Percentiles rank a stretch among this genome's conserved stretches.
Evolutionary conservation across 1,140 invertebrate genomes (phyloP).

Genomic region (Sesamia nonagrioides): DNA sequence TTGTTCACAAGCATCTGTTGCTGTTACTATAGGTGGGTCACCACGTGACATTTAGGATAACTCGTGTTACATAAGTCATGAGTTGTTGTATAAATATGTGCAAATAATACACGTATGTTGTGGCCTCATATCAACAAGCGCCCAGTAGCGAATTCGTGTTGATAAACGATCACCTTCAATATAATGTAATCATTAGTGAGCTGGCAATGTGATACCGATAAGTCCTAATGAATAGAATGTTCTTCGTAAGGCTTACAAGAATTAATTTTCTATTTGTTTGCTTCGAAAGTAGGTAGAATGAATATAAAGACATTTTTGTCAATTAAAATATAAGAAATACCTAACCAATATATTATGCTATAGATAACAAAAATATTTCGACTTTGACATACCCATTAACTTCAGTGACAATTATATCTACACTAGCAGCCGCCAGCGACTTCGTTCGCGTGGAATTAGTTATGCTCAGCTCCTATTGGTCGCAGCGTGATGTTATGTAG

Average conservation of each 20-base stretch:
- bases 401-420: no score
- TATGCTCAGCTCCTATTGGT: no score
- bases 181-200: conserved; percentile 20
- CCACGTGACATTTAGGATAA: conserved; percentile 3
- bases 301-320: no score
- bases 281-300: no score
- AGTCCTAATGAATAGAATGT: background rate
- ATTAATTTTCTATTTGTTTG: background rate
- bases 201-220: conserved; percentile 13
- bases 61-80: conserved; percentile 31
- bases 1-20: background rate
- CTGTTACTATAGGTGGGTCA: background rate
- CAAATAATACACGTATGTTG: background rate
- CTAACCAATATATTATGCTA: no score
- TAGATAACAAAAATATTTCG: no score
- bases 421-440: no score
- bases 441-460: no score
- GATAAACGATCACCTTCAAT: conserved; percentile 27
- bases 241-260: background rate
- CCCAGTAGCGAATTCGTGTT: conserved; percentile 28
- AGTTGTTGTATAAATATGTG: background rate
- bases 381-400: no score
- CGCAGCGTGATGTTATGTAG: no score
- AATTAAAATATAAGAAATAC: no score
- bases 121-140: conserved; percentile 3